Percentiles rank a stretch among this genome's conserved stretches.
These are phyloP conservation scores for Trematomus bernacchii DNA, from an alignment of 2,797 vertebrate species.

Conservation along the genomic window DNA sequence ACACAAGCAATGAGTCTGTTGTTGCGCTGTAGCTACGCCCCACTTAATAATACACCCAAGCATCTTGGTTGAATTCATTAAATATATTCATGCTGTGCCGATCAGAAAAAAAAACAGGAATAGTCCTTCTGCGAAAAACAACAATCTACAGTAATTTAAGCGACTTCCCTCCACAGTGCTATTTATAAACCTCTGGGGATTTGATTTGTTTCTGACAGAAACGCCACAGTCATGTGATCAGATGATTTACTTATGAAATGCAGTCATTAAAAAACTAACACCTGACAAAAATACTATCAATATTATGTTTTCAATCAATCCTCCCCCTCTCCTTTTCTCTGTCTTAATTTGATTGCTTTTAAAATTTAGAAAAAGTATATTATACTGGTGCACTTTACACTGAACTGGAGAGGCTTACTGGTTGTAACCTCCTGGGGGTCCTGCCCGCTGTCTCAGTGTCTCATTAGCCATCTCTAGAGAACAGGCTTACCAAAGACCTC, in stretches of 20 bases:
- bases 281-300: slow-evolving; percentile 13
- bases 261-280: slow-evolving; percentile 19
- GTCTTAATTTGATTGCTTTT: slow-evolving; percentile 6
- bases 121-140: slow-evolving; percentile 59
- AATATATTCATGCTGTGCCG: slow-evolving; percentile 8
- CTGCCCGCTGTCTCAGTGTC: slow-evolving; percentile 60
- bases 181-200: slow-evolving; percentile 76
- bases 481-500: slow-evolving; percentile 59
- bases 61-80: neutral
- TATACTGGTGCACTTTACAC: slow-evolving; percentile 17
- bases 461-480: slow-evolving; percentile 68
- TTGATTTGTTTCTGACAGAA: slow-evolving; percentile 59
- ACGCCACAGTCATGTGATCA: slow-evolving; percentile 30
- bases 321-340: neutral
- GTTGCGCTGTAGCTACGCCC: neutral
- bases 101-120: slow-evolving; percentile 65
- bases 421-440: slow-evolving; percentile 63
- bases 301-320: slow-evolving; percentile 4
- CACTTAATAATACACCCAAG: neutral
- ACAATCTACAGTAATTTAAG: slow-evolving; percentile 70
- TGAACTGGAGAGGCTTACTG: slow-evolving; percentile 34
- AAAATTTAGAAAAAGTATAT: slow-evolving; percentile 40
- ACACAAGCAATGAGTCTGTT: neutral
- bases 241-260: slow-evolving; percentile 20
- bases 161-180: slow-evolving; percentile 66